Conservation (phyloP, 1,140 invertebrate genomes). For the Holcopasites calliopsidis region DNA sequence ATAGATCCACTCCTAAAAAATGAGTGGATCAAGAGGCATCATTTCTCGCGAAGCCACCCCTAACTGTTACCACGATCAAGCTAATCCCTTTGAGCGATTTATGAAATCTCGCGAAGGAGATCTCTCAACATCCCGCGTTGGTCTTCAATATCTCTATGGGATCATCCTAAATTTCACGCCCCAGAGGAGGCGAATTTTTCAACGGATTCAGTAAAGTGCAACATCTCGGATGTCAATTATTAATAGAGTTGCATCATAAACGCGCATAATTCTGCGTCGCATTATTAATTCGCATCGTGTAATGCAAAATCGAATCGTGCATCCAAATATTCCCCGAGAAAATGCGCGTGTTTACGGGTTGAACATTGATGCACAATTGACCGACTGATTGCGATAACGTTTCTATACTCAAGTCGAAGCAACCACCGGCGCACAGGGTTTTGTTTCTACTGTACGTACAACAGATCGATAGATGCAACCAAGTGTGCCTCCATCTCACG, state of each 20-base stretch:
- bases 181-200: background rate
- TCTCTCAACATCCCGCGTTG: background rate
- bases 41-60: background rate
- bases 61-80: background rate
- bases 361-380: background rate
- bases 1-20: background rate
- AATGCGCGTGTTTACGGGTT: background rate
- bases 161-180: background rate
- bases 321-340: background rate
- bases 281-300: background rate
- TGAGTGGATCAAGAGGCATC: background rate
- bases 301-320: background rate
- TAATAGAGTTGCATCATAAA: background rate
- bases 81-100: background rate
- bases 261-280: background rate
- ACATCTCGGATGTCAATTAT: background rate
- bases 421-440: too few relatives aligned
- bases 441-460: background rate
- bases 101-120: background rate
- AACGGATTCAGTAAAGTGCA: background rate
- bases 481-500: constrained; percentile 41
- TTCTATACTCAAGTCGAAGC: background rate
- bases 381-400: background rate
- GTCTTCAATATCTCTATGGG: background rate
- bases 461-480: constrained; percentile 30